Evolutionary conservation across 2,888 invertebrate genomes (phyloP), one percentile per base, ranked within the genome.

Genomic region (Cryptocheilus praepositus): DNA sequence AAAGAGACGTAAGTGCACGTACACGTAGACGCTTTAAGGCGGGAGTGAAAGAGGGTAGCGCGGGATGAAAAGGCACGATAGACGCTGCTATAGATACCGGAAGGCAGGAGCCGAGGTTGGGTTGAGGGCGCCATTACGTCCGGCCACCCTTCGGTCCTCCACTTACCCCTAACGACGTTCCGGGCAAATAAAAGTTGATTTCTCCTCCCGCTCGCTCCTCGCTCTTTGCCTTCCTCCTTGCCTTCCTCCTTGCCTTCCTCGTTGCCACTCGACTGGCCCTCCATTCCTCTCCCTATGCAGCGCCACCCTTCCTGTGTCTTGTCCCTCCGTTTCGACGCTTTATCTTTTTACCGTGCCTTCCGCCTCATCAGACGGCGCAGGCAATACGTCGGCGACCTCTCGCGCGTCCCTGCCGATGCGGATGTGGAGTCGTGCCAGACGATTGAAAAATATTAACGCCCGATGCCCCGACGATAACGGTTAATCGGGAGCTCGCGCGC

Each of bases 111-210:
- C 72, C 76, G 78, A 79, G 76, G 76, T 75, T 77, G 74, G 77
- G 71, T 71, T 77, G 82, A 79, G 81, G 81, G 79, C 80, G 83
- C 81, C 84, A 83, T 84, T 83, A 83, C 80, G 82, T 85, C 82
- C 83, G 76, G 81, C 77, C 83, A 81, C 80, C 81, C 81, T 81
- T 79, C 79, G 83, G 76, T 73, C 81, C 78, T 83, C 80, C 82
- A 75, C 78, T 82, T 76, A 80, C 81, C 81, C 82, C 81, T 81
- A 80, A 81, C 81, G 81, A 79, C 79, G 80, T 83, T 84, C 76
- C 81, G 80, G 81, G 80, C 81, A 82, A 84, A 83, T 82, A 84
- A 83, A 84, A 84, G 83, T 83, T 81, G 80, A 81, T 83, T 81
- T 81, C 77, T 79, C 74, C 64, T 73, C 65, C 71, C 77, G 73